These are phyloP conservation scores for Corydoras sp. DNA, from an alignment of 2,113 vertebrate species.

Conservation along the genomic window DNA sequence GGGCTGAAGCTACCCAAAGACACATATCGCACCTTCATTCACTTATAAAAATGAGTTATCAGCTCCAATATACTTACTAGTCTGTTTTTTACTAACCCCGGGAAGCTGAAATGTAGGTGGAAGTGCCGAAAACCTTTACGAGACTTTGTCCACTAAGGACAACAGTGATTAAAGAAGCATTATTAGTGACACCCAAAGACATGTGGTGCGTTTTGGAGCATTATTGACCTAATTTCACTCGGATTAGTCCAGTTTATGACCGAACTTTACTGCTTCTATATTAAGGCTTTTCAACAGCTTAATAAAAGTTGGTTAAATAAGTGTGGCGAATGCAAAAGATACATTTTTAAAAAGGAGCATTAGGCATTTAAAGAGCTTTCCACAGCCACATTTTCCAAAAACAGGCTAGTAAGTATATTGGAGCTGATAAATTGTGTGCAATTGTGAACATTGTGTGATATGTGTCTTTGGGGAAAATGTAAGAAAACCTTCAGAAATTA, in stretches of 20 bases:
- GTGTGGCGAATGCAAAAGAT: not conserved
- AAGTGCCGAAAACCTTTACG: constrained; percentile 57
- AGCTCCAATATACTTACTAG: too few relatives aligned
- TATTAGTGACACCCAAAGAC: constrained; percentile 11
- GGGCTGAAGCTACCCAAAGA: too few relatives aligned
- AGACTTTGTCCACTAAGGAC: constrained; percentile 43
- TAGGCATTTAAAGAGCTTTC: too few relatives aligned
- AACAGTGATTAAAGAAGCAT: constrained; percentile 35
- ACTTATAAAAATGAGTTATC: too few relatives aligned
- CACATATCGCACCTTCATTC: too few relatives aligned
- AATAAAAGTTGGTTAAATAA: not conserved
- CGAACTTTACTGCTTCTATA: constrained; percentile 6
- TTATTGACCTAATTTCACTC: constrained; percentile 14
- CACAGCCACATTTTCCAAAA: too few relatives aligned
- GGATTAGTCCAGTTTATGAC: constrained; percentile 4
- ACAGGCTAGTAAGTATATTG: too few relatives aligned
- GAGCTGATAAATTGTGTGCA: too few relatives aligned
- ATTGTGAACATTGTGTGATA: too few relatives aligned
- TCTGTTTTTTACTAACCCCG: not conserved
- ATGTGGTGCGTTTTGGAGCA: not conserved
- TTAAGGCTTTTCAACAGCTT: not conserved
- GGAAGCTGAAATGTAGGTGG: constrained; percentile 49
- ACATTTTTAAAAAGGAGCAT: too few relatives aligned
- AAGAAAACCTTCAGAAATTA: too few relatives aligned
- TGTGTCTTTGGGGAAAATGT: too few relatives aligned